Evolutionary conservation across 2,797 vertebrate genomes (phyloP), one percentile per base, ranked within the genome.

Genomic region (Oophaga sylvatica): DNA sequence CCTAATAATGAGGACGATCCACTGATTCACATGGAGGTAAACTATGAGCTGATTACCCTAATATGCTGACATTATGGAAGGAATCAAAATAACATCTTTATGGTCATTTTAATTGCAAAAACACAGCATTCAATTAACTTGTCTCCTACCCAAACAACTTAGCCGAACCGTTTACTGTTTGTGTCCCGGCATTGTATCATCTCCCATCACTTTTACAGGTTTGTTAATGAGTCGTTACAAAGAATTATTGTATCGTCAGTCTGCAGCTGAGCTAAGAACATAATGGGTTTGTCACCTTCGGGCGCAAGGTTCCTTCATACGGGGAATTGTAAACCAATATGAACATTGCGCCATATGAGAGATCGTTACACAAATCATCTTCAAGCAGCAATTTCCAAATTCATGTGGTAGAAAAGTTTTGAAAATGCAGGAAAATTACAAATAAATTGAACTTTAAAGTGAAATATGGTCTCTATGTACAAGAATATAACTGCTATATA

Each of bases 71-170:
- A 81, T 75, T 84, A 73, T 71, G 67, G 26, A 71, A 65, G 82
- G 60, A 84, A 85, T 81, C 65, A 45, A 76, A 88, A 85, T 85
- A 45, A 85, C 57, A 59, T 81, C 29, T 85, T 88, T 85, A 81
- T 73, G 68, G 87, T 67, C 59, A 88, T 88, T 88, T 88, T 88
- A 85, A 88, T 88, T 81, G 87, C 77, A 81, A 88, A 88, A 65
- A 76, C 67, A 81, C 59, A 65, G 45, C 19, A 29, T 76, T 85
- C 83, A 88, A 85, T 85, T 88, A 81, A 75, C 31, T 73, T 59
- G 41, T 31, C 45, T 88, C 62, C 71, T 83, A 60, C 56, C 87
- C 48, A 80, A 88, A 85, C 78, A 81, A 63, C 59, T 78, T 63
- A 73, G 35, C 48, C 65, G 45, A 76, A 76, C 79, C 48, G 56